These are phyloP conservation scores for Chrysaora quinquecirrha DNA, from an alignment of 30 jellyfish, hydroid and myxozoan genomes.

Conservation along the genomic window DNA sequence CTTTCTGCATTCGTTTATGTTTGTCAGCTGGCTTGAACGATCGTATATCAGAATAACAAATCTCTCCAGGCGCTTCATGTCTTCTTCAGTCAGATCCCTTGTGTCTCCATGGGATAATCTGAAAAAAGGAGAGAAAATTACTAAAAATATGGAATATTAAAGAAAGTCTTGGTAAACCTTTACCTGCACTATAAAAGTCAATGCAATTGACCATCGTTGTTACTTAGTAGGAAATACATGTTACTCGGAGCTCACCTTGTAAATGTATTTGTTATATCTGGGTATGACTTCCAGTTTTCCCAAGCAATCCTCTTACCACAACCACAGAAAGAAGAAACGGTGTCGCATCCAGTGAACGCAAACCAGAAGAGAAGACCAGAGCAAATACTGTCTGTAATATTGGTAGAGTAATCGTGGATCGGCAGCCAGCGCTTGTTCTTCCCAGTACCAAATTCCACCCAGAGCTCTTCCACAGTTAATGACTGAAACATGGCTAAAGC, in stretches of 20 bases:
- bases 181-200: too few relatives aligned
- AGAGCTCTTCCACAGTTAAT: not conserved
- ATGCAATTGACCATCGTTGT: not conserved
- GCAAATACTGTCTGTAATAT: not conserved
- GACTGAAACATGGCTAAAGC: not conserved
- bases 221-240: not conserved
- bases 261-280: conserved; percentile 32
- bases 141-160: not conserved
- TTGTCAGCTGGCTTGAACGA: conserved; percentile 32
- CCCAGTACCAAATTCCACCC: conserved; percentile 28
- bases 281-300: conserved; percentile 35
- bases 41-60: conserved; percentile 31
- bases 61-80: conserved; percentile 9
- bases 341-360: conserved; percentile 57
- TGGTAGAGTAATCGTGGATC: conserved; percentile 18
- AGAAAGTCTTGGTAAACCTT: too few relatives aligned
- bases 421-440: conserved; percentile 4
- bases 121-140: not conserved
- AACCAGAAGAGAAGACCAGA: not conserved
- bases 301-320: conserved; percentile 24
- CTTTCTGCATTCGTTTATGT: conserved; percentile 20
- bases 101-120: conserved; percentile 18
- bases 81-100: conserved; percentile 1
- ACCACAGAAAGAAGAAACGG: conserved; percentile 29
- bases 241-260: conserved; percentile 1